Percentiles rank a stretch among this genome's conserved stretches.
These are phyloP conservation scores for Pao palembangensis DNA, from an alignment of 2,113 vertebrate species.

Conservation along the genomic window DNA sequence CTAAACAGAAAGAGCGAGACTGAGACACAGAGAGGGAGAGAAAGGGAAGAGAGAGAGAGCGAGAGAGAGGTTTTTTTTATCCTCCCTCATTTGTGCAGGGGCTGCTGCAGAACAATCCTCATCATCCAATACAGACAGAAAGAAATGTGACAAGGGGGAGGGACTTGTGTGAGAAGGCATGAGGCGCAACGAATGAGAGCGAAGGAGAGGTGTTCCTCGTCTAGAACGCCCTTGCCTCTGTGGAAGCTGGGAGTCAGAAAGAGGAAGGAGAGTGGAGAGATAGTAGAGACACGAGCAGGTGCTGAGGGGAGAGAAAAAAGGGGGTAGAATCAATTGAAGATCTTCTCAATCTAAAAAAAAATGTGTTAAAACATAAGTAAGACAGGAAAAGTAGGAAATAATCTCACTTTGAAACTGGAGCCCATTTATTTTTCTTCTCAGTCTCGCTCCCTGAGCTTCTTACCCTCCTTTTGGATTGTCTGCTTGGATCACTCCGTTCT, in stretches of 20 bases:
- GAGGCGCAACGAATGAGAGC: conserved; percentile 46
- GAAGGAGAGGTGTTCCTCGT: conserved; percentile 57
- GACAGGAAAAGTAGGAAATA: conserved; percentile 6
- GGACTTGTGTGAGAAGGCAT: conserved; percentile 40
- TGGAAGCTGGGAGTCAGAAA: conserved; percentile 36
- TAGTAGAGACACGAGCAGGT: conserved; percentile 46
- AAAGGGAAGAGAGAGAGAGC: conserved; percentile 12
- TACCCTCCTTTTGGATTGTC: conserved; percentile 33
- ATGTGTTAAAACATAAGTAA: conserved; percentile 15
- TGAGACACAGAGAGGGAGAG: conserved; percentile 2
- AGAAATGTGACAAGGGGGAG: conserved; percentile 46
- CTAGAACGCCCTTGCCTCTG: conserved; percentile 63
- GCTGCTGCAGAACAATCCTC: conserved; percentile 55
- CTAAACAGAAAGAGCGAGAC: too few relatives aligned
- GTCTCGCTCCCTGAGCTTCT: conserved; percentile 12
- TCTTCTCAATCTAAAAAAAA: conserved; percentile 21
- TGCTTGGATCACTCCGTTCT: conserved; percentile 12
- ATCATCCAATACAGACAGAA: conserved; percentile 51
- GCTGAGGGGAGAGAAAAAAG: conserved; percentile 25
- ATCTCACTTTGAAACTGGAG: conserved; percentile 20
- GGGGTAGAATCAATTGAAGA: background rate
- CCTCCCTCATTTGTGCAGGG: conserved; percentile 40
- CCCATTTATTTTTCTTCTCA: conserved; percentile 18
- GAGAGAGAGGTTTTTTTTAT: conserved; percentile 26
- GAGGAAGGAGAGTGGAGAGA: conserved; percentile 37